A percentile compares a stretch with the other conserved stretches of the same genome.
These are phyloP conservation scores for Tetramorium bicarinatum DNA, from an alignment of 2,888 invertebrate species.

Conservation along the genomic window DNA sequence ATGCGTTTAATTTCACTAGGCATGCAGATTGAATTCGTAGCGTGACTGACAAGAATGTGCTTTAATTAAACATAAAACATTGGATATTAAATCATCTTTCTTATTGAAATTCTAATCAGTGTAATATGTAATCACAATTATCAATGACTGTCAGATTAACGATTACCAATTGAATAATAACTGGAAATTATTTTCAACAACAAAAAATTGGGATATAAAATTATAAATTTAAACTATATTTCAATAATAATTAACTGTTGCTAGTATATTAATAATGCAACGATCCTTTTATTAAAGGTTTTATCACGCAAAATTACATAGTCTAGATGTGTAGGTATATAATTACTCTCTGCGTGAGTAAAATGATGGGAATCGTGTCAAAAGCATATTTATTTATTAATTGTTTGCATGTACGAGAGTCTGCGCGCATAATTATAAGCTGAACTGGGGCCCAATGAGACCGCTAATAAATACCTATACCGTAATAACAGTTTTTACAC, in stretches of 20 bases:
- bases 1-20: conserved; percentile 47
- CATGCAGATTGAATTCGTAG: conserved; percentile 45
- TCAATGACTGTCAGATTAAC: background rate
- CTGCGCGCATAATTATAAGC: conserved; percentile 38
- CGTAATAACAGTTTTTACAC: conserved; percentile 54
- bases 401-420: conserved; percentile 24
- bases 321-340: background rate
- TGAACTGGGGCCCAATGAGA: background rate
- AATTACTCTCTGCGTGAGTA: conserved; percentile 19
- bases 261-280: background rate
- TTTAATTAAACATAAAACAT: conserved; percentile 32
- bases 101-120: background rate
- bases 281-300: background rate
- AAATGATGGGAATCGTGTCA: conserved; percentile 48
- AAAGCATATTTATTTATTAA: conserved; percentile 29
- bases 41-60: conserved; percentile 41
- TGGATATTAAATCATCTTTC: background rate
- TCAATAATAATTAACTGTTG: background rate
- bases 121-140: background rate
- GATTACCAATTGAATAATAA: background rate
- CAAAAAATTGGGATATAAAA: background rate
- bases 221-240: background rate
- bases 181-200: background rate
- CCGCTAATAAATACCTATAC: conserved; percentile 32
- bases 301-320: background rate